Evolutionary conservation across 2,888 invertebrate species (phyloP).

Genomic region (Automeris io): DNA sequence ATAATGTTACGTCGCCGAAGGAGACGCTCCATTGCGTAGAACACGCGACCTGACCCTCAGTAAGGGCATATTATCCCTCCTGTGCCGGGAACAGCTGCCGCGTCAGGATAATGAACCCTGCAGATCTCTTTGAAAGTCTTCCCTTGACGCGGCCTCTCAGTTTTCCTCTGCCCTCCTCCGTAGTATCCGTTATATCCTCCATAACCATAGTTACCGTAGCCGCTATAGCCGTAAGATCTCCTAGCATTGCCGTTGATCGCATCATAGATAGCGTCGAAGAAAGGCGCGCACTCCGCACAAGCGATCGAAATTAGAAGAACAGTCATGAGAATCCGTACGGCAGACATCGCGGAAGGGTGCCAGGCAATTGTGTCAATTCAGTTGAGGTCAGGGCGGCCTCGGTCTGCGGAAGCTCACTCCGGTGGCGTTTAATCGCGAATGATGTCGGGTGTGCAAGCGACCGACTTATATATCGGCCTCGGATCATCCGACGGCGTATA

Average conservation of each 20-base stretch:
- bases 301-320: slow-evolving; percentile 29
- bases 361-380: slow-evolving; percentile 62
- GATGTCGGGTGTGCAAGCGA: slow-evolving; percentile 62
- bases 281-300: slow-evolving; percentile 43
- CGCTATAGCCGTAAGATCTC: slow-evolving; percentile 53
- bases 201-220: slow-evolving; percentile 39
- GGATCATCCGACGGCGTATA: slow-evolving; percentile 64
- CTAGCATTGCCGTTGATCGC: slow-evolving; percentile 57
- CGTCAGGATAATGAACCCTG: slow-evolving; percentile 79
- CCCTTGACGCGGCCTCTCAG: slow-evolving; percentile 44
- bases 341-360: slow-evolving; percentile 65
- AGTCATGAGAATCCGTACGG: slow-evolving; percentile 37
- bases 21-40: slow-evolving; percentile 72
- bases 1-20: slow-evolving; percentile 69
- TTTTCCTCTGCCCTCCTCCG: slow-evolving; percentile 24
- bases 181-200: slow-evolving; percentile 32
- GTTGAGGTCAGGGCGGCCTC: slow-evolving; percentile 62
- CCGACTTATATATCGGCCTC: slow-evolving; percentile 73
- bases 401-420: slow-evolving; percentile 60
- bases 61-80: slow-evolving; percentile 80
- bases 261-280: slow-evolving; percentile 69
- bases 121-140: slow-evolving; percentile 84
- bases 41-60: slow-evolving; percentile 75
- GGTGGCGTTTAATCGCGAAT: slow-evolving; percentile 66
- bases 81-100: slow-evolving; percentile 66